Evolutionary conservation across 2,888 invertebrate genomes (phyloP).

Genomic region (Thyatira batis): DNA sequence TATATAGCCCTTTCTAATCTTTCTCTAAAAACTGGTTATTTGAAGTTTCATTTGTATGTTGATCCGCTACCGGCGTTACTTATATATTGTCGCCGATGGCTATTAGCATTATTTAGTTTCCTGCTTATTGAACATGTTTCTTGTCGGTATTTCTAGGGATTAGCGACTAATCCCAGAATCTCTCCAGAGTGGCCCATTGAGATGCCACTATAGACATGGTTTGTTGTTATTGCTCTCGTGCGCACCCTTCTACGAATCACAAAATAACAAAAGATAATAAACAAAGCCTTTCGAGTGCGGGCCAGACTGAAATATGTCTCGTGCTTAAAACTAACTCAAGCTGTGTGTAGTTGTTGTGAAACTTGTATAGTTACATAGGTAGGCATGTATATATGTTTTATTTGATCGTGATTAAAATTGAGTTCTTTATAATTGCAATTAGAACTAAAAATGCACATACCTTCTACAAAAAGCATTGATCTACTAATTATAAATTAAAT

Average conservation of each 20-base stretch:
- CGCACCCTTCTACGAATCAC: constrained; percentile 41
- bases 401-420: too few relatives aligned
- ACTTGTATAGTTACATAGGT: too few relatives aligned
- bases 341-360: neutral
- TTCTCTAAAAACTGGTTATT: neutral
- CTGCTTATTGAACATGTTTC: constrained; percentile 34
- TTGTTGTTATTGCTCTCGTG: constrained; percentile 25
- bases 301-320: neutral
- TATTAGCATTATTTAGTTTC: constrained; percentile 49
- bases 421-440: too few relatives aligned
- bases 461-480: too few relatives aligned
- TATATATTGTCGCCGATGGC: constrained; percentile 36
- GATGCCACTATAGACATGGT: constrained; percentile 6
- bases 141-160: constrained; percentile 25
- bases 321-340: neutral
- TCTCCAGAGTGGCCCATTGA: constrained; percentile 16
- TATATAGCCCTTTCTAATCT: neutral
- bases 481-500: neutral
- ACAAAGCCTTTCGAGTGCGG: constrained; percentile 25
- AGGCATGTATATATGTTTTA: too few relatives aligned
- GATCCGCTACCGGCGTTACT: constrained; percentile 46
- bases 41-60: constrained; percentile 8
- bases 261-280: constrained; percentile 40
- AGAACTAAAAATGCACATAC: too few relatives aligned
- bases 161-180: constrained; percentile 22